phyloP scores from a whole-genome alignment of 2,888 invertebrate species.

The Tetropium fuscum region DNA sequence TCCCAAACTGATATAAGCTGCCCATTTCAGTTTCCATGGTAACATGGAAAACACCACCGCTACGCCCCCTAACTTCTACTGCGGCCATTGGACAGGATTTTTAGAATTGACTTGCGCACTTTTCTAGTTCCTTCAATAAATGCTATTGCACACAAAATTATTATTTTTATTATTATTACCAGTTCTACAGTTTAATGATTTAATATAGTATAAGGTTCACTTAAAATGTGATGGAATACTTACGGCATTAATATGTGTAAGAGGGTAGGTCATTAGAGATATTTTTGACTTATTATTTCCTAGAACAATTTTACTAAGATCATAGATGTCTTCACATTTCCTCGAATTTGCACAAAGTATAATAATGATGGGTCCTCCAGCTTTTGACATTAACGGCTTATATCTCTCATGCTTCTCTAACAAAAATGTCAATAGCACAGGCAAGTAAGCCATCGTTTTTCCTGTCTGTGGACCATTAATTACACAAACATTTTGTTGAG shows the following conservation, averaged over 20 bases:
- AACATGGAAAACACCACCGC: too few species aligned
- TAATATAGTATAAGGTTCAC: too few species aligned
- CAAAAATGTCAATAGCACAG: conserved; percentile 74
- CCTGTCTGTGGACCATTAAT: conserved; percentile 73
- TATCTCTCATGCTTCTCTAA: conserved; percentile 66
- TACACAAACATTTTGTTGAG: conserved; percentile 75
- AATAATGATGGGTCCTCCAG: conserved; percentile 73
- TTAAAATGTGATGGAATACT: too few species aligned
- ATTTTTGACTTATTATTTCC: conserved; percentile 61
- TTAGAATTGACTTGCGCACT: too few species aligned
- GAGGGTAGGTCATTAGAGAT: conserved; percentile 66
- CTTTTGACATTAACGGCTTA: conserved; percentile 48
- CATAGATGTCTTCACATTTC: conserved; percentile 68
- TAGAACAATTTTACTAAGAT: conserved; percentile 65
- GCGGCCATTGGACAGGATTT: too few species aligned
- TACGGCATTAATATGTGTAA: conserved; percentile 53
- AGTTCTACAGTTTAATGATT: too few species aligned
- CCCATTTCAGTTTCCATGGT: too few species aligned
- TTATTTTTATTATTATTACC: too few species aligned
- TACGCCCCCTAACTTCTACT: too few species aligned
- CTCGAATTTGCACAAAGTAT: conserved; percentile 75
- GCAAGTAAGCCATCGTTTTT: conserved; percentile 79
- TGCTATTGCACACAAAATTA: too few species aligned
- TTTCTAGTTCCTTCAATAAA: too few species aligned
- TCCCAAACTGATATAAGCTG: too few species aligned